Evolutionary conservation across 1,140 invertebrate species (phyloP).

Genomic region (Episyrphus balteatus): DNA sequence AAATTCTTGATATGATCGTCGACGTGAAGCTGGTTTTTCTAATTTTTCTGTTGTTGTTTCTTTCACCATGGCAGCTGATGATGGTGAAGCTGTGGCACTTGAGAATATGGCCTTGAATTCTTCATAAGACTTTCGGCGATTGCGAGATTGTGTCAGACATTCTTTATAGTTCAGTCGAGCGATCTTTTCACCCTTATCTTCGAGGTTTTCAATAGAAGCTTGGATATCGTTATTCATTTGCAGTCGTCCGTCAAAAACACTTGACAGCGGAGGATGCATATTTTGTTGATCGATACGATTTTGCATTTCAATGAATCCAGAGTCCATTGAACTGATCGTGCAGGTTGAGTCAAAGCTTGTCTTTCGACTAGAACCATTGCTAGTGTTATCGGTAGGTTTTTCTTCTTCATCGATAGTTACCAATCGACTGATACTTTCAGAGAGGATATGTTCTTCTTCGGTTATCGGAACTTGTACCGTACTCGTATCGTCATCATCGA

Average conservation of each 20-base stretch:
- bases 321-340: conserved; percentile 36
- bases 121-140: conserved; percentile 36
- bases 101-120: conserved; percentile 35
- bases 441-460: background rate
- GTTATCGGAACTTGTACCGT: conserved; percentile 12
- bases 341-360: conserved; percentile 36
- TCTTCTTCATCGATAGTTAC: conserved; percentile 14
- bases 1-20: conserved; percentile 3
- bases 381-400: conserved; percentile 14
- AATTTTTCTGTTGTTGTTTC: background rate
- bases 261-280: conserved; percentile 3
- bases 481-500: conserved; percentile 18
- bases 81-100: background rate
- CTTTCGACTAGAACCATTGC: conserved; percentile 31
- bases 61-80: background rate
- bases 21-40: conserved; percentile 1
- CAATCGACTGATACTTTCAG: conserved; percentile 7
- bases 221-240: background rate
- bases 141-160: conserved; percentile 32
- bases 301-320: conserved; percentile 37
- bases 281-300: conserved; percentile 18
- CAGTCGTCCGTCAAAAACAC: conserved; percentile 3
- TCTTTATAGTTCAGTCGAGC: conserved; percentile 29
- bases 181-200: conserved; percentile 19
- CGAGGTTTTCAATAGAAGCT: background rate